Percentiles rank a stretch among this genome's conserved stretches.
Conservation (phyloP, 2,113 vertebrate species). For the Pithys albifrons region DNA sequence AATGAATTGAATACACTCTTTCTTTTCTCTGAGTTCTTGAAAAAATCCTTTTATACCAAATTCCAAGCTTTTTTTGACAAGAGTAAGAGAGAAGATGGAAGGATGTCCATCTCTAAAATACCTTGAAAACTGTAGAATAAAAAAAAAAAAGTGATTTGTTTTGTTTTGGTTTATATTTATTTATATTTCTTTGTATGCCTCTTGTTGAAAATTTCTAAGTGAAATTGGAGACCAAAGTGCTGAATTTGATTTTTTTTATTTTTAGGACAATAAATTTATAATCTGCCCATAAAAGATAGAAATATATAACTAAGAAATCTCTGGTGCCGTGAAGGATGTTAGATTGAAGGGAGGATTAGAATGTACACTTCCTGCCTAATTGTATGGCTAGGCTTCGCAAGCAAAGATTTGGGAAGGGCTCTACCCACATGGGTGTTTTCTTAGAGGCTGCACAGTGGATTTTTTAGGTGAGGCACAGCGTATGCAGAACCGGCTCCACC, state of each 20-base stretch:
- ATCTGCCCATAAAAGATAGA: neutral
- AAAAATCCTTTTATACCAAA: neutral
- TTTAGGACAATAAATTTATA: neutral
- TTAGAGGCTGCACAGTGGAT: too few species aligned
- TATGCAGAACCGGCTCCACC: too few species aligned
- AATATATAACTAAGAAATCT: neutral
- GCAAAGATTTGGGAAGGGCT: too few species aligned
- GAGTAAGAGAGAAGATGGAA: neutral
- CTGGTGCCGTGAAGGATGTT: neutral
- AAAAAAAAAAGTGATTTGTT: neutral
- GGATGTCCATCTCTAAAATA: neutral
- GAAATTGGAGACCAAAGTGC: rapidly evolving
- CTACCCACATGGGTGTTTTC: too few species aligned
- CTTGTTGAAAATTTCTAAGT: neutral
- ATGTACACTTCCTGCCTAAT: neutral
- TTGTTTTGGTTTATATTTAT: neutral
- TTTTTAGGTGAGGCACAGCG: too few species aligned
- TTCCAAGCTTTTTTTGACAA: neutral
- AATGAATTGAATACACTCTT: neutral
- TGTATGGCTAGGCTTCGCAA: too few species aligned
- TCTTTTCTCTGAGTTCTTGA: neutral
- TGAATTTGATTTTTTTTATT: neutral
- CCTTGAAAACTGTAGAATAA: neutral
- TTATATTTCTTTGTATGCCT: neutral
- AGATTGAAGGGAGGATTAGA: neutral